phyloP scores from a whole-genome alignment of 2,888 invertebrate genomes.

The Trissolcus japonicus region DNA sequence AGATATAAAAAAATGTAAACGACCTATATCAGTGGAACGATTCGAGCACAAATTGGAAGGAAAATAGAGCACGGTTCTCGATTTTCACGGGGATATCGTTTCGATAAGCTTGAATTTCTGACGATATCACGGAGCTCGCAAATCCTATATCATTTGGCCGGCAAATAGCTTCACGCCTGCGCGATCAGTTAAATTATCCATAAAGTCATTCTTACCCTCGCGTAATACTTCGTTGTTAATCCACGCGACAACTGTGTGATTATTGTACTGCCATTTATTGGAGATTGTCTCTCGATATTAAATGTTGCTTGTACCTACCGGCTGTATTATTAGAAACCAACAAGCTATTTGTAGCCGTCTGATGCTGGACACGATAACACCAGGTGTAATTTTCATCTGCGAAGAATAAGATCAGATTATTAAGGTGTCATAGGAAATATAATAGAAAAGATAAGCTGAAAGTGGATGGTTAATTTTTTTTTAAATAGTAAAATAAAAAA shows the following conservation, averaged over 20 bases:
- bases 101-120: slow-evolving; percentile 36
- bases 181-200: slow-evolving; percentile 45
- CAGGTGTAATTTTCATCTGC: neutral
- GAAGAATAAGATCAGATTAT: too few species aligned
- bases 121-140: slow-evolving; percentile 30
- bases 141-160: slow-evolving; percentile 38
- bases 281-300: slow-evolving; percentile 53
- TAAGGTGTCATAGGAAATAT: too few species aligned
- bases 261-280: slow-evolving; percentile 48
- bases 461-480: too few species aligned
- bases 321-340: slow-evolving; percentile 44
- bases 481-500: too few species aligned
- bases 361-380: neutral
- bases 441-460: too few species aligned
- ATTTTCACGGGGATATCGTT: slow-evolving; percentile 22
- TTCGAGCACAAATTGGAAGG: neutral
- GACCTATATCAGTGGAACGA: neutral
- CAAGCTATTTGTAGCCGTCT: slow-evolving; percentile 27
- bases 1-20: neutral
- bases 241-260: slow-evolving; percentile 44
- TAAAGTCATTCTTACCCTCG: slow-evolving; percentile 47
- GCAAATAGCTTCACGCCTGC: slow-evolving; percentile 35
- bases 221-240: slow-evolving; percentile 31
- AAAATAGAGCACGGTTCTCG: slow-evolving; percentile 8
- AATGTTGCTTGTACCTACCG: slow-evolving; percentile 18